phyloP scores from a whole-genome alignment of 2,797 vertebrate genomes.

The Periparus ater region DNA sequence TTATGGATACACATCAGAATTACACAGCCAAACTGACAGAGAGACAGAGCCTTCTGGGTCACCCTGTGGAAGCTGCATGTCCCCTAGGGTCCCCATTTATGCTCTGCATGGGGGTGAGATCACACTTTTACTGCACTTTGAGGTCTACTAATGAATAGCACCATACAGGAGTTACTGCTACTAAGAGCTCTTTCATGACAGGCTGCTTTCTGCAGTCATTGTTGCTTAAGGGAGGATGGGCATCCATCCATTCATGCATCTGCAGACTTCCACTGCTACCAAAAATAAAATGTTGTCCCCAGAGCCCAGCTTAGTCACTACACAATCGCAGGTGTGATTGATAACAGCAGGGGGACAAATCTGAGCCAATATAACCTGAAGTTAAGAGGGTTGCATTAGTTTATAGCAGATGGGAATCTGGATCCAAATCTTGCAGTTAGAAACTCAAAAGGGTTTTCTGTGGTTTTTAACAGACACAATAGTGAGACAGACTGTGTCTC shows the following conservation, averaged over 20 bases:
- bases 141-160: not conserved
- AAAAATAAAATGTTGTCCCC: slow-evolving; percentile 20
- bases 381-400: not conserved
- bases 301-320: not conserved
- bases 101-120: not conserved
- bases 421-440: not conserved
- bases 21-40: not conserved
- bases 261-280: not conserved
- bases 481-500: not conserved
- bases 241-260: not conserved
- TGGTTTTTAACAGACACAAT: slow-evolving; percentile 24
- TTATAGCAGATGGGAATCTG: not conserved
- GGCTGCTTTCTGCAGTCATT: not conserved
- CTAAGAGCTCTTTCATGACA: not conserved
- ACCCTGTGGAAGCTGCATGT: not conserved
- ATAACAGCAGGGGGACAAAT: not conserved
- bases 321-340: not conserved
- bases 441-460: not conserved
- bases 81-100: not conserved
- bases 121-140: not conserved
- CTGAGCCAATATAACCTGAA: not conserved
- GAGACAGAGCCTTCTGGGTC: not conserved
- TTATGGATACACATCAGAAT: not conserved
- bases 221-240: not conserved
- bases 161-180: not conserved